Base-by-base conservation (phyloP, 2,888 invertebrate species). In the Sarcophaga subvicina region DNA sequence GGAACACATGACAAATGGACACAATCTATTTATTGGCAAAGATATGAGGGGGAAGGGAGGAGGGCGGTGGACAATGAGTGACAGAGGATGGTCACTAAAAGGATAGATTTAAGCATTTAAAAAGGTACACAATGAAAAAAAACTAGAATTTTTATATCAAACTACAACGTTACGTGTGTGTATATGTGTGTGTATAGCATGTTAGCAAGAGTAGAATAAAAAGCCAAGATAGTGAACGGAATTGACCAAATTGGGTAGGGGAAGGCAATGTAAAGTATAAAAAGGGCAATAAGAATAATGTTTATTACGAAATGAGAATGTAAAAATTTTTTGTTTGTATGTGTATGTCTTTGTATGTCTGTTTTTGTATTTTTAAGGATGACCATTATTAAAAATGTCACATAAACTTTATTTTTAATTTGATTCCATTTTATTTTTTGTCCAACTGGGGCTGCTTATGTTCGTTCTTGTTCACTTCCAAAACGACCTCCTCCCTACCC, bases 331-430 rank as follows among this genome's bases (percentile, higher is more conserved):
- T 69, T 47, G 73, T 59, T 71, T 75, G 84, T 81, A 60, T 79
- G 67, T 72, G 11, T 69, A 17, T 83, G 11, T 49, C 2, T 49
- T 12, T 49, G 12, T 14, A 14, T 49, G 12, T 49, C 14, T 54
- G 2, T 14, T 54, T 54, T 54, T 54, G 49, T 49, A 49, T 49
- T 54, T 82, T 82, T 82, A 84, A 84, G 84, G 79, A 87, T 87
- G 87, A 84, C 87, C 87, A 87, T 87, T 87, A 87, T 87, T 87
- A 87, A 87, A 87, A 87, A 87, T 87, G 87, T 87, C 87, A 87
- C 87, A 87, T 87, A 87, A 87, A 87, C 75, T 87, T 87, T 87
- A 81, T 87, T 87, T 87, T 87, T 87, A 87, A 87, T 87, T 87
- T 87, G 87, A 87, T 84, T 64, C 14, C 11, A 17, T 66, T 45